These are phyloP conservation scores for Leucosticte australis DNA, from an alignment of 2,113 vertebrate species.

Conservation along the genomic window DNA sequence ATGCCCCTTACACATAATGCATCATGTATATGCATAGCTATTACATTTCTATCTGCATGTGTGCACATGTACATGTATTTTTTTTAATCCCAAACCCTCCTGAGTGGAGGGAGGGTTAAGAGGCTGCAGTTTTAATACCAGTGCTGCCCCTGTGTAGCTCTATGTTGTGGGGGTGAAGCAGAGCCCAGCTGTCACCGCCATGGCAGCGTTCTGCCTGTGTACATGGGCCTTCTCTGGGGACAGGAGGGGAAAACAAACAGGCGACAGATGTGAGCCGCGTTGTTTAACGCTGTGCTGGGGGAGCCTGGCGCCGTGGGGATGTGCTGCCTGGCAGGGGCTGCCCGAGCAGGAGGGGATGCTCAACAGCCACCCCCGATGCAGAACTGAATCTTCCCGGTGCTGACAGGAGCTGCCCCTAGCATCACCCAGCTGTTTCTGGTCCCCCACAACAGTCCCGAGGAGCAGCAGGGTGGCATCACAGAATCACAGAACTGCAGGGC, in stretches of 20 bases:
- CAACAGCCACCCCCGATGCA: accelerated
- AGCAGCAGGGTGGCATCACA: neutral
- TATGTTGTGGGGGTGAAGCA: neutral
- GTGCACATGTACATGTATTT: neutral
- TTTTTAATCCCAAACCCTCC: neutral
- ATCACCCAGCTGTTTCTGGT: neutral
- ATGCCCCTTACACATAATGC: conserved; percentile 14
- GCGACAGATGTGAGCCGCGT: conserved; percentile 31
- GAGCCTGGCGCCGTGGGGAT: neutral
- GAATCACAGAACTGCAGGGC: neutral
- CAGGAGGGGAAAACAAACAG: neutral
- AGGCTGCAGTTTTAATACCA: neutral
- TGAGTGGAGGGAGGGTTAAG: neutral
- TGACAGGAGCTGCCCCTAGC: accelerated
- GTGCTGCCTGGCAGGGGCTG: neutral
- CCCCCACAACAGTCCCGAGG: too few relatives aligned
- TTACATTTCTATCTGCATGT: neutral
- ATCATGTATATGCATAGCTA: neutral
- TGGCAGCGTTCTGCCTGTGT: neutral
- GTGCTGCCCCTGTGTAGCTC: neutral
- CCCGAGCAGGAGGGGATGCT: neutral
- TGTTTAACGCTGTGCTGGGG: neutral
- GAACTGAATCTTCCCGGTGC: accelerated
- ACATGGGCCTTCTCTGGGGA: conserved; percentile 9
- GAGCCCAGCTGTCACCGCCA: conserved; percentile 35